These are phyloP conservation scores for Papilio dardanus DNA, from an alignment of 1,140 invertebrate species.

Conservation along the genomic window DNA sequence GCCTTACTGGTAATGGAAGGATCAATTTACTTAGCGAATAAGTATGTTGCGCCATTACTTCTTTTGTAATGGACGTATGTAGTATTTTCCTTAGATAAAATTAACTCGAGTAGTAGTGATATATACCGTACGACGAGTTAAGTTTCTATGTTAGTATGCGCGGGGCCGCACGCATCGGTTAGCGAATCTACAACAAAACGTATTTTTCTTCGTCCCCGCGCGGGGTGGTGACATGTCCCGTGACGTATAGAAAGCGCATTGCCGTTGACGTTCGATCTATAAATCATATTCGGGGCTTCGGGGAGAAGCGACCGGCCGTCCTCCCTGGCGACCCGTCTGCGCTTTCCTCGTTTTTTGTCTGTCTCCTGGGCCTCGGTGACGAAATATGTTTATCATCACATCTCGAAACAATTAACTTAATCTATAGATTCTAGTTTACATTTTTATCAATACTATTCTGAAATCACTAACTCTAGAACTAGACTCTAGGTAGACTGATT, in stretches of 20 bases:
- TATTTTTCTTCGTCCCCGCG: constrained; percentile 68
- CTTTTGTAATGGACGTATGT: background rate
- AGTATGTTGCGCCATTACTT: background rate
- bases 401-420: constrained; percentile 23
- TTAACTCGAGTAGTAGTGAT: background rate
- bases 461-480: background rate
- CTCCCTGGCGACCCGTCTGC: constrained; percentile 73
- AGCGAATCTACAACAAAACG: constrained; percentile 42
- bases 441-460: background rate
- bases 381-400: constrained; percentile 33
- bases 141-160: background rate
- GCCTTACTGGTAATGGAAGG: background rate
- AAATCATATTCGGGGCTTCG: constrained; percentile 79
- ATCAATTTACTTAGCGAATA: background rate
- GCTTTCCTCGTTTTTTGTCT: constrained; percentile 79
- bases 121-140: background rate
- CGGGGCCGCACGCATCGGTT: constrained; percentile 2
- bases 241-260: constrained; percentile 80
- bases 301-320: constrained; percentile 72
- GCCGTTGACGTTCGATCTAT: constrained; percentile 77
- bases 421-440: background rate
- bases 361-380: constrained; percentile 70
- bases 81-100: background rate
- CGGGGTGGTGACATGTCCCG: constrained; percentile 66
- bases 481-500: too few species aligned